phyloP scores from a whole-genome alignment of 2,888 invertebrate species.

The Bombyx huttoni region DNA sequence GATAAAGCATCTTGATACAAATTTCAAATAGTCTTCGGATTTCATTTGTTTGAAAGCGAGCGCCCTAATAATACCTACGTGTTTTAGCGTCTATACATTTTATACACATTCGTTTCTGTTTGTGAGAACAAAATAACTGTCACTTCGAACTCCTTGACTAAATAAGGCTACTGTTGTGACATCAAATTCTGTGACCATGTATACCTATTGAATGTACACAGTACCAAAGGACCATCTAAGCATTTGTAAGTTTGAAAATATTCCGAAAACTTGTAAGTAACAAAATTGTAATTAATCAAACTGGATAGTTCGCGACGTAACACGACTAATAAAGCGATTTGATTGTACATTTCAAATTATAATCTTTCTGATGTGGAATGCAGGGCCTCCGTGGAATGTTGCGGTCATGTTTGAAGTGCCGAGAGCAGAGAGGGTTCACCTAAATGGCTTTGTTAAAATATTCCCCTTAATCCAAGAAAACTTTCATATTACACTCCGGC shows the following conservation, averaged over 20 bases:
- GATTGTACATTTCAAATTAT: conserved; percentile 12
- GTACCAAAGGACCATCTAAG: too few species aligned
- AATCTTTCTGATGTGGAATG: conserved; percentile 20
- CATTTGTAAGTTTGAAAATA: too few species aligned
- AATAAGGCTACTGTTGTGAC: too few species aligned
- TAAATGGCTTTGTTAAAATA: conserved; percentile 19
- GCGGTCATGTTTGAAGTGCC: conserved; percentile 19
- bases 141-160: too few species aligned
- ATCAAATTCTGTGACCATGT: not conserved
- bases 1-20: too few species aligned
- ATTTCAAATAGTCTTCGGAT: too few species aligned
- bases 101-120: too few species aligned
- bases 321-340: conserved; percentile 2
- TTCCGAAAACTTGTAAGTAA: too few species aligned
- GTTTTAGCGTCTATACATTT: too few species aligned
- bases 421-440: conserved; percentile 11
- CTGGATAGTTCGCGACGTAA: not conserved
- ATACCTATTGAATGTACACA: not conserved
- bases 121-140: too few species aligned
- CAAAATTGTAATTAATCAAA: not conserved
- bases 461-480: conserved; percentile 9
- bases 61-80: too few species aligned
- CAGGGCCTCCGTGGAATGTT: conserved; percentile 18
- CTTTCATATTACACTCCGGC: conserved; percentile 3
- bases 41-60: too few species aligned